Conservation (phyloP, 35 echinoderm and acorn worm species). For the Patiria miniata region DNA sequence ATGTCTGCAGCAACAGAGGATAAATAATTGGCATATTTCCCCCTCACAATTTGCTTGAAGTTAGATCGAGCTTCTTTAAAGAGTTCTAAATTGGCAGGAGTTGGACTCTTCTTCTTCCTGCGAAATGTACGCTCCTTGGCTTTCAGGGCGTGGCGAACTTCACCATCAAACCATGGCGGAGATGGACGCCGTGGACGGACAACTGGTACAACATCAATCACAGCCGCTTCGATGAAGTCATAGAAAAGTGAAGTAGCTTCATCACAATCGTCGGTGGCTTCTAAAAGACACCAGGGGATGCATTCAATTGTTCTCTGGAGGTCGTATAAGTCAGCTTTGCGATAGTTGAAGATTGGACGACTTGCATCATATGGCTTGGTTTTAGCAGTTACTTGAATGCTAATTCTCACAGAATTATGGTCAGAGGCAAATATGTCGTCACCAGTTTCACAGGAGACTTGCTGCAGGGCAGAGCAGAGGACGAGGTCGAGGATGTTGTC, state of each 20-base stretch:
- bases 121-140: conserved; percentile 12
- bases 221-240: conserved; percentile 31
- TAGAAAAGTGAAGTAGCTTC: conserved; percentile 26
- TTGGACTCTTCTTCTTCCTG: neutral
- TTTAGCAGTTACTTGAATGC: neutral
- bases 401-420: neutral
- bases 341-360: conserved; percentile 10
- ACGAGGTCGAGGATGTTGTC: conserved; percentile 28
- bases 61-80: no score
- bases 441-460: conserved; percentile 2
- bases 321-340: conserved; percentile 6
- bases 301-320: neutral
- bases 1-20: neutral
- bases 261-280: conserved; percentile 11
- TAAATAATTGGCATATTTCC: no score
- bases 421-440: neutral
- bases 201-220: conserved; percentile 27
- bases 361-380: neutral
- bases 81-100: no score
- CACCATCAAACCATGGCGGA: conserved; percentile 20
- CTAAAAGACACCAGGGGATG: conserved; percentile 12
- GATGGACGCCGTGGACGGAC: conserved; percentile 19
- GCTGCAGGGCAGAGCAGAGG: neutral
- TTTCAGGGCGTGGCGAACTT: conserved; percentile 7
- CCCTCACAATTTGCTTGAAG: no score